Evolutionary conservation across 2,888 invertebrate species (phyloP).

Genomic region (Cetonia aurata): DNA sequence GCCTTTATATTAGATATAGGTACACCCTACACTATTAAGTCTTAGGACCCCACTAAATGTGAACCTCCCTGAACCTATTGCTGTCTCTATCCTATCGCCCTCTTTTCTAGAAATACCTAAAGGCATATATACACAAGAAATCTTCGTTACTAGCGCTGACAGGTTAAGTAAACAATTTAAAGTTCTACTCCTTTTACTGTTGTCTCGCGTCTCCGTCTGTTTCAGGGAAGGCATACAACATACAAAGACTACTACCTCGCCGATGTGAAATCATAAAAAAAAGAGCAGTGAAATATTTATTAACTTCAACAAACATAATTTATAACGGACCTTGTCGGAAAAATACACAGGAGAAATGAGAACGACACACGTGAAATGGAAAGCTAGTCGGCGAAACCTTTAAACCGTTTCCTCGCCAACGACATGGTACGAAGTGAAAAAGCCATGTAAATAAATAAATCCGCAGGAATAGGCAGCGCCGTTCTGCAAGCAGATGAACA

Average conservation of each 20-base stretch:
- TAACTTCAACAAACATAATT: slow-evolving; percentile 41
- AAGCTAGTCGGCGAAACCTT: slow-evolving; percentile 13
- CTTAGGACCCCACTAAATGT: no score
- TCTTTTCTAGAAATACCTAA: no score
- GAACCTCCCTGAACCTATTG: no score
- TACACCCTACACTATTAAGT: no score
- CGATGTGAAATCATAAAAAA: slow-evolving; percentile 37
- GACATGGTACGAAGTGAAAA: slow-evolving; percentile 17
- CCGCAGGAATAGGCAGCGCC: slow-evolving; percentile 3
- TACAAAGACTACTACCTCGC: no score
- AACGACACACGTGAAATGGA: slow-evolving; percentile 29
- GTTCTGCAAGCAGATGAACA: not conserved
- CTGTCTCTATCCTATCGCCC: no score
- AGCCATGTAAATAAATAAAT: slow-evolving; percentile 29
- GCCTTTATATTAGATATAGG: no score
- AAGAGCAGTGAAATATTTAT: slow-evolving; percentile 42
- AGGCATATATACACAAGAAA: not conserved
- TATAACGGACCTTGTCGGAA: slow-evolving; percentile 31
- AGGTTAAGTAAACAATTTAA: slow-evolving; percentile 35
- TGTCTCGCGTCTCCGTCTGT: slow-evolving; percentile 9
- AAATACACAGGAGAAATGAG: slow-evolving; percentile 42
- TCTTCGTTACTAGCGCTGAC: not conserved
- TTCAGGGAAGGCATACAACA: not conserved
- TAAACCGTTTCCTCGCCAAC: slow-evolving; percentile 8
- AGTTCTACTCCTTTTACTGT: slow-evolving; percentile 16